Base-by-base conservation (phyloP, 2,888 invertebrate species). In the Epirrita christyi region DNA sequence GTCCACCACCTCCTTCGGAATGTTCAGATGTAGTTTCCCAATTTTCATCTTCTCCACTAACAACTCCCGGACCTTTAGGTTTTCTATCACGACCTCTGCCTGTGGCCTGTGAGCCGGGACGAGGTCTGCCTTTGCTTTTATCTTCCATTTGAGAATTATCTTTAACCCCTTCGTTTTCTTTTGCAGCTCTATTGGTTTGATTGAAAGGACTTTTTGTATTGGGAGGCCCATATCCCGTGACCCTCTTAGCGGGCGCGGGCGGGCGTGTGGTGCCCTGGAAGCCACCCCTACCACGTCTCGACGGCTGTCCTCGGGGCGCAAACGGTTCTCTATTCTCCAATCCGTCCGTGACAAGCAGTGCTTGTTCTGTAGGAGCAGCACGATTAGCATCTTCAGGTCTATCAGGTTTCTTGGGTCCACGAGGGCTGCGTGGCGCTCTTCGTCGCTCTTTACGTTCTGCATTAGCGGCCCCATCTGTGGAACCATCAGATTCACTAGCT, bases 261-360 rank as follows among this genome's bases (percentile, higher is more conserved):
- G 88, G 90, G n/a, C 92, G 81, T 1, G 82, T 66, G 1, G 86
- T 73, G 15, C 91, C 91, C 64, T 89, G 90, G 68, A 90, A 91
- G 28, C 91, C 91, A 11, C 96, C 97, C 60, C 98, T 93, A 5
- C 98, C 98, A 56, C 97, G 94, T 48, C 97, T 93, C 0, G 97
- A 97, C 0, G 98, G 98, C 81, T 97, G 97, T 0, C 98, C 98
- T 15, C 97, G 94, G 0, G 97, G 97, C 0, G 96, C 95, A 85
- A 97, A 97, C 45, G 95, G 96, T 73, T 96, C 96, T 55, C 94
- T 88, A 64, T 89, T 91, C 76, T 89, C 87, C 81, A 93, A 68
- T 11, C 80, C 77, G 62, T 90, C 88, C 9, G 71, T 59, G 9
- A 70, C 52, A 28, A 71, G 65, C 41, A 68, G 63, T 6, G 72